Conservation (phyloP, 2,113 vertebrate species). For the Elephantulus edwardii region DNA sequence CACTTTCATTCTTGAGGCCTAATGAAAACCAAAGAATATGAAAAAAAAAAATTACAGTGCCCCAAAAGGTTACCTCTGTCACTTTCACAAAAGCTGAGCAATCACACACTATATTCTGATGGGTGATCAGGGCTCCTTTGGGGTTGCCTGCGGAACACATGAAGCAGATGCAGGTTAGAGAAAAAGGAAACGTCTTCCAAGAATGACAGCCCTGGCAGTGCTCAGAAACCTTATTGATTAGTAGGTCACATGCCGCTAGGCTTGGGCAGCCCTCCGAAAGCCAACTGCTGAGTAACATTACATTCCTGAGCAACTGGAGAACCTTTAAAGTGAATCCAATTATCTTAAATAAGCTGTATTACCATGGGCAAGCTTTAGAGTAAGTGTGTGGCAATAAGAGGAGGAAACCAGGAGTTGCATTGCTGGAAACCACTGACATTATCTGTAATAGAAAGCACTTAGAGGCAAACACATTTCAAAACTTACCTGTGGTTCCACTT, state of each 20-base stretch:
- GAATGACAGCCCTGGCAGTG: not conserved
- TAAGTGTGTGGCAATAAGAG: not conserved
- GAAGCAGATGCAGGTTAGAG: constrained; percentile 41
- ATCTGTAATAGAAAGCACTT: not conserved
- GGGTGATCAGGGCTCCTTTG: constrained; percentile 95
- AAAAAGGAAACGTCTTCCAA: not conserved
- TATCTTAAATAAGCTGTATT: not conserved
- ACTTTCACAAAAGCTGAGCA: constrained; percentile 91
- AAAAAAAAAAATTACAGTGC: not conserved
- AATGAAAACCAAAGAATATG: not conserved
- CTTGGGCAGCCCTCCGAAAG: not conserved
- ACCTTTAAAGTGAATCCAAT: not conserved
- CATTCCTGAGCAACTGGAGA: not conserved
- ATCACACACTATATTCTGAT: constrained; percentile 93
- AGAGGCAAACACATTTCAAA: not conserved
- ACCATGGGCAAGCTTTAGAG: not conserved
- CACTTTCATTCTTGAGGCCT: not conserved
- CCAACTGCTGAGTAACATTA: not conserved
- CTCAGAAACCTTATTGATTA: not conserved
- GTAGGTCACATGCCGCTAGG: not conserved
- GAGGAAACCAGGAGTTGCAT: not conserved
- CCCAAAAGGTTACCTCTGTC: constrained; percentile 89
- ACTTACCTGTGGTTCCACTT: constrained; percentile 97
- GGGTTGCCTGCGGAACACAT: constrained; percentile 89
- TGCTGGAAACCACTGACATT: not conserved